These are phyloP conservation scores for Ophonus ardosiacus DNA, from an alignment of 2,888 invertebrate genomes.

Conservation along the genomic window DNA sequence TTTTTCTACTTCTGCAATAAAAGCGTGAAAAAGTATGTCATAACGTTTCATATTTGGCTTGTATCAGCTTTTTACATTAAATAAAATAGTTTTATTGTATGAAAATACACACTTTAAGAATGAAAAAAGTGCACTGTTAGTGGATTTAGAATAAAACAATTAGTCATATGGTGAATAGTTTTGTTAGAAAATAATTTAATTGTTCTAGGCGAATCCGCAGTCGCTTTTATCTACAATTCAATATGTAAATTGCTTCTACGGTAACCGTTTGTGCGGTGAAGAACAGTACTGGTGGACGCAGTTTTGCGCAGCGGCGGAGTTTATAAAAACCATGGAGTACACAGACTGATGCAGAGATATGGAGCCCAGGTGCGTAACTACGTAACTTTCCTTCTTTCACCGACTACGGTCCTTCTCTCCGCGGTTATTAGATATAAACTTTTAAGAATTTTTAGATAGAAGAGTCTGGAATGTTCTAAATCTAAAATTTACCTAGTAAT, in stretches of 20 bases:
- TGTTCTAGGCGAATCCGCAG: constrained; percentile 91
- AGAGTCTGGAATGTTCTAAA: not conserved
- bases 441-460: not conserved
- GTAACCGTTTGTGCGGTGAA: constrained; percentile 89
- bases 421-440: constrained; percentile 4
- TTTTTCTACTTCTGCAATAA: too few relatives aligned
- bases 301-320: constrained; percentile 97
- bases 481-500: constrained; percentile 33
- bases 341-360: constrained; percentile 72
- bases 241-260: constrained; percentile 95
- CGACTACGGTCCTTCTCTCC: constrained; percentile 1
- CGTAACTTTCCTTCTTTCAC: constrained; percentile 20
- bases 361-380: constrained; percentile 56
- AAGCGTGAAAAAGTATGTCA: too few relatives aligned
- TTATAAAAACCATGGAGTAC: constrained; percentile 98
- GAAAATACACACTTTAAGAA: too few relatives aligned
- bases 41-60: too few relatives aligned
- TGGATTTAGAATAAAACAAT: too few relatives aligned
- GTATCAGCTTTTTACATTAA: too few relatives aligned
- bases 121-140: too few relatives aligned
- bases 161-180: too few relatives aligned
- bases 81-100: too few relatives aligned
- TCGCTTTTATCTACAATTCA: constrained; percentile 96
- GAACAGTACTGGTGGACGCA: constrained; percentile 99
- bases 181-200: not conserved